These are phyloP conservation scores for Noctilio leporinus DNA, from an alignment of 2,113 vertebrate genomes.

Conservation along the genomic window DNA sequence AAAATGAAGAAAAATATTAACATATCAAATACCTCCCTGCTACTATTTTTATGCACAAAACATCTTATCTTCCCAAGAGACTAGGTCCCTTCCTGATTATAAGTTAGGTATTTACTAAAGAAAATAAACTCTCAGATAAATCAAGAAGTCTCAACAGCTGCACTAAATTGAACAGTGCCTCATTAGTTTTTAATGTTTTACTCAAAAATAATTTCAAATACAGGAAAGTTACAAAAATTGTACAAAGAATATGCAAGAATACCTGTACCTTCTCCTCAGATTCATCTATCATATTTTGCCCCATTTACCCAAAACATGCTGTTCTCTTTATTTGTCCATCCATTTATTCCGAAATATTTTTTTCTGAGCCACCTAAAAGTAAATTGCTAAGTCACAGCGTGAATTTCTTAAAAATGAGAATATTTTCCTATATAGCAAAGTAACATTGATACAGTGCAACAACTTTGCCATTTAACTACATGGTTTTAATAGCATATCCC, in stretches of 20 bases:
- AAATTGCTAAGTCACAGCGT: background rate
- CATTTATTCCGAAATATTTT: background rate
- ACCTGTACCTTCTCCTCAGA: rapidly evolving
- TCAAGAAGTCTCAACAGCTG: background rate
- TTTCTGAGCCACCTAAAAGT: background rate
- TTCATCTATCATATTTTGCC: background rate
- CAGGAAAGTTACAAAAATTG: background rate
- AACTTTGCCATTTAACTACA: background rate
- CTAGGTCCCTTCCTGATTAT: conserved; percentile 7
- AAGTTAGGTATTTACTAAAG: conserved; percentile 62
- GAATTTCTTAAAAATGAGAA: background rate
- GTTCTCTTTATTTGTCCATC: background rate
- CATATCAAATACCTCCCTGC: conserved; percentile 68
- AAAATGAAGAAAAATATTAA: conserved; percentile 67
- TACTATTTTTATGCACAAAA: conserved; percentile 67
- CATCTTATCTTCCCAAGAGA: conserved; percentile 53
- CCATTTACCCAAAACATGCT: background rate
- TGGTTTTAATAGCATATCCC: background rate
- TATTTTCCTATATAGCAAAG: background rate
- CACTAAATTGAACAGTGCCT: background rate
- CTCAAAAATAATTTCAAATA: background rate
- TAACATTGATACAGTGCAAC: background rate
- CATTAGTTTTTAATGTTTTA: background rate
- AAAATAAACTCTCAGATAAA: conserved; percentile 56
- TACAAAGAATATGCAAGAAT: background rate